Conservation (phyloP, 2,113 vertebrate genomes). For the Motacilla alba region DNA sequence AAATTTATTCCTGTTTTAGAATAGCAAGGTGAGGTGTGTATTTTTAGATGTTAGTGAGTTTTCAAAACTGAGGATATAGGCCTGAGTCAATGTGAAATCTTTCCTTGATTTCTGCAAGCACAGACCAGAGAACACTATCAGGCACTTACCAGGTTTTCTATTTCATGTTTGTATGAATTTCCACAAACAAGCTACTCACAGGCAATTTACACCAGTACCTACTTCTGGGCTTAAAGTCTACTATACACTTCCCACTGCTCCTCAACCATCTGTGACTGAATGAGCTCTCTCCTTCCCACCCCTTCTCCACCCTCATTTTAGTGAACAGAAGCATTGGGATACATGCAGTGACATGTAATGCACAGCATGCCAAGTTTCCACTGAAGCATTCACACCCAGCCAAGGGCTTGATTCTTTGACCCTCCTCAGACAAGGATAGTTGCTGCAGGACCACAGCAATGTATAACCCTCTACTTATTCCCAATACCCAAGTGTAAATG, state of each 20-base stretch:
- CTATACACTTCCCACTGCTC: background rate
- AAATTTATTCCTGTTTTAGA: background rate
- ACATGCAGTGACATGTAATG: background rate
- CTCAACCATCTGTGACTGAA: background rate
- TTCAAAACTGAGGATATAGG: background rate
- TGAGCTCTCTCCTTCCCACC: background rate
- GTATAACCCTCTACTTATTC: background rate
- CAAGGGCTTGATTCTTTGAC: background rate
- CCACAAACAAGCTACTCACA: background rate
- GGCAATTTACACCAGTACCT: background rate
- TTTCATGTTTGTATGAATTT: background rate
- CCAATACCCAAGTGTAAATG: background rate
- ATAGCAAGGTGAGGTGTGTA: background rate
- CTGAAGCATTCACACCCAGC: background rate
- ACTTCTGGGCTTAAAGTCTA: background rate
- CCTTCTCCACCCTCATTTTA: background rate
- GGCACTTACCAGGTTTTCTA: background rate
- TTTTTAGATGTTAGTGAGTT: background rate
- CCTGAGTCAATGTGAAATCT: background rate
- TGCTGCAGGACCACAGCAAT: background rate
- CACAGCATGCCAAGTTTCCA: background rate
- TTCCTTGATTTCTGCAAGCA: background rate
- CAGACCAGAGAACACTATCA: background rate
- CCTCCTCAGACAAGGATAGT: background rate
- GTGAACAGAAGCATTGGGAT: background rate